Conservation (phyloP, 2,888 invertebrate species). For the Platypus cylindrus region DNA sequence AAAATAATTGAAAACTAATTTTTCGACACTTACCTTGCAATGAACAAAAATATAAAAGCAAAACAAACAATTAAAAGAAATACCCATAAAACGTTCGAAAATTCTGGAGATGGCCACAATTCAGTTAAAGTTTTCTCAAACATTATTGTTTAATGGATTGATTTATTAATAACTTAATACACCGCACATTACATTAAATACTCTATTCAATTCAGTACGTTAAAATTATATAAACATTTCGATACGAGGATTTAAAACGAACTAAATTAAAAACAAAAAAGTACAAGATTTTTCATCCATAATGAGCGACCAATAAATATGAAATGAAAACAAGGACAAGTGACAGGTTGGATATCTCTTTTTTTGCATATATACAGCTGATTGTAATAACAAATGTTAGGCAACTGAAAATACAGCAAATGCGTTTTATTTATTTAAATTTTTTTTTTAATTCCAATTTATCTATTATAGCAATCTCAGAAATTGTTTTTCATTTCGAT, state of each 20-base stretch:
- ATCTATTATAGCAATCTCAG: too few relatives aligned
- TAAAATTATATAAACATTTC: too few relatives aligned
- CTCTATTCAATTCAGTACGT: too few relatives aligned
- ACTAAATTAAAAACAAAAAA: too few relatives aligned
- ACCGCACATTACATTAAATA: slow-evolving; percentile 9
- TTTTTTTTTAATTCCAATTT: too few relatives aligned
- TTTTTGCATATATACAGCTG: neutral
- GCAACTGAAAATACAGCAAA: slow-evolving; percentile 2
- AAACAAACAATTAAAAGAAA: slow-evolving; percentile 59
- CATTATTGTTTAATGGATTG: slow-evolving; percentile 6
- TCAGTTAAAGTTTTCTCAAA: slow-evolving; percentile 13
- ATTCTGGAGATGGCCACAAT: slow-evolving; percentile 43
- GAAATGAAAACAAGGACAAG: slow-evolving; percentile 10
- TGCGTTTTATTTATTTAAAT: slow-evolving; percentile 5
- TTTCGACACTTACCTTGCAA: slow-evolving; percentile 60
- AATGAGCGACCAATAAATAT: slow-evolving; percentile 5
- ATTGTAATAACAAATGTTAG: neutral
- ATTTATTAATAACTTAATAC: slow-evolving; percentile 8
- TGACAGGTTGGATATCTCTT: slow-evolving; percentile 6
- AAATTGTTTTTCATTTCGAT: too few relatives aligned
- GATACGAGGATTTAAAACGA: too few relatives aligned
- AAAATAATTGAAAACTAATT: too few relatives aligned
- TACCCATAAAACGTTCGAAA: slow-evolving; percentile 65
- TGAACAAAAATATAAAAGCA: slow-evolving; percentile 61
- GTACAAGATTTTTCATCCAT: too few relatives aligned